Evolutionary conservation across 2,113 vertebrate genomes (phyloP).

Genomic region (Pogona vitticeps): DNA sequence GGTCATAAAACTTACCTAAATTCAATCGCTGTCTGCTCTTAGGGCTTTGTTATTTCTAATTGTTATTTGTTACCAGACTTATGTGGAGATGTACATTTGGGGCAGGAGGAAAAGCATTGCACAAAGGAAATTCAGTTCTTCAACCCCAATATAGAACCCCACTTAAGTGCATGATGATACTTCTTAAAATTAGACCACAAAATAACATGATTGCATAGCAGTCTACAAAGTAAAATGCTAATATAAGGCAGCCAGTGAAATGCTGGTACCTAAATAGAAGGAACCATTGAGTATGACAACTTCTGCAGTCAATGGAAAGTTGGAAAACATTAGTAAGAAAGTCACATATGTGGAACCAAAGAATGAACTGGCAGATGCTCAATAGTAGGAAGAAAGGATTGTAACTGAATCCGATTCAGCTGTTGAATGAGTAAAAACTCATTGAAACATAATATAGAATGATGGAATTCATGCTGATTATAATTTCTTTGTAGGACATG

Average conservation of each 20-base stretch:
- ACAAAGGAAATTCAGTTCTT: conserved; percentile 68
- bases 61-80: conserved; percentile 64
- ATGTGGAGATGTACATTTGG: conserved; percentile 65
- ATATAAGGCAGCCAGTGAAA: conserved; percentile 50
- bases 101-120: conserved; percentile 65
- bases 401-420: conserved; percentile 49
- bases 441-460: conserved; percentile 47
- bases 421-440: conserved; percentile 41
- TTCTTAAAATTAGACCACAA: conserved; percentile 59
- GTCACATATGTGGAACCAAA: conserved; percentile 43
- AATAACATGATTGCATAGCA: conserved; percentile 61
- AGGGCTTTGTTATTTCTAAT: conserved; percentile 65
- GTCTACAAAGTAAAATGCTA: conserved; percentile 13
- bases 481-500: conserved; percentile 48
- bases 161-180: conserved; percentile 74
- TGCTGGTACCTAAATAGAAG: conserved; percentile 23
- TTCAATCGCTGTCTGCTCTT: conserved; percentile 63
- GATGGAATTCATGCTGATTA: conserved; percentile 47
- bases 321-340: conserved; percentile 48
- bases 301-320: conserved; percentile 35
- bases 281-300: conserved; percentile 45
- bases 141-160: conserved; percentile 64
- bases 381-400: conserved; percentile 44
- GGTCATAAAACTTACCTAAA: conserved; percentile 56
- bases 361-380: conserved; percentile 49